Evolutionary conservation across 2,888 invertebrate genomes (phyloP), one percentile per base, ranked within the genome.

Genomic region (Cerastis leucographa): DNA sequence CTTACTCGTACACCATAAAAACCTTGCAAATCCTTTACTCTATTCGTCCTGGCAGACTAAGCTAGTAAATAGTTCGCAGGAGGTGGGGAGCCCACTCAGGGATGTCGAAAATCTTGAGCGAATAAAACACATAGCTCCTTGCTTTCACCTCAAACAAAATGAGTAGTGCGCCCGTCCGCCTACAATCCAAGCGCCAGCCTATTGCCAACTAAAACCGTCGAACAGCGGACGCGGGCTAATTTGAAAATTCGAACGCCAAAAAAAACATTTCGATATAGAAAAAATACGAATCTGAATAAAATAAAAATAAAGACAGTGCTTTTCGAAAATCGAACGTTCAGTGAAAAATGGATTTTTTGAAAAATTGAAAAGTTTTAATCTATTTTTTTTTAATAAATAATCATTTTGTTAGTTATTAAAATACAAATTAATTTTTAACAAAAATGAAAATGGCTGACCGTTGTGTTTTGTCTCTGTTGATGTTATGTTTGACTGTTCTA

Each of bases 121-220:
- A 95, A 96, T 96, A 96, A 94, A 96, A 96, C 94, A 94, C 95
- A 94, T 94, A 89, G 93, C 90, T 89, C 89, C 90, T 90, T 93
- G 96, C 96, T 96, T 96, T 96, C 96, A 96, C 96, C 94, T 94
- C 94, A 94, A 94, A 94, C 95, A 93, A 94, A 94, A 95, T 94
- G 94, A 94, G 92, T 90, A 93, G 92, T 91, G 92, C 91, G 94
- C 88, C 91, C 91, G 93, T 89, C 93, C 89, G 90, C 88, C 86
- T 86, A 89, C 89, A 90, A 91, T 88, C 87, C 89, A 88, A 90
- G 82, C 83, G 83, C 85, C 71, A 78, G 92, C 90, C 92, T 93
- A 93, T 93, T 93, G 92, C 92, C 87, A 87, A 89, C 92, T 92
- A 91, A 93, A 91, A 89, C 91, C 90, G 92, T 89, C 88, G 90